These are phyloP conservation scores for Ricordea florida DNA, from an alignment of 92 coral and sea anemone genomes.

Conservation along the genomic window DNA sequence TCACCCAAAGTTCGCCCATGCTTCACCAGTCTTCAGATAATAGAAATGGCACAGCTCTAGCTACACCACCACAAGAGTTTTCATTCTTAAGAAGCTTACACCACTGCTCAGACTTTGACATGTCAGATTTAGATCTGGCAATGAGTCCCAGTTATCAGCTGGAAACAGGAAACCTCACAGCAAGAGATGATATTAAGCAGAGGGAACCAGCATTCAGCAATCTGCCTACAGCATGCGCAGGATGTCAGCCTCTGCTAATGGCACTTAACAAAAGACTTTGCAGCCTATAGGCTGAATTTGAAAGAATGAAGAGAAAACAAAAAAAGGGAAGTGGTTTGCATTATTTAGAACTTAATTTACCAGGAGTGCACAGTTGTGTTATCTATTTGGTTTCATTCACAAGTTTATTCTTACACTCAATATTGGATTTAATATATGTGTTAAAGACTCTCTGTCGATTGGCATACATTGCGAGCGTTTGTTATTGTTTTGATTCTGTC, in stretches of 20 bases:
- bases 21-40: neutral
- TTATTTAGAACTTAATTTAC: neutral
- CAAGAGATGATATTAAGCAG: neutral
- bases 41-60: neutral
- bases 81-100: neutral
- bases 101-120: constrained; percentile 2
- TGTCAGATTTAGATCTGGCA: neutral
- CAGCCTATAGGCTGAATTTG: constrained; percentile 7
- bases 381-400: neutral
- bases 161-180: neutral
- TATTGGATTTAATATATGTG: neutral
- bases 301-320: constrained; percentile 3
- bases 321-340: constrained; percentile 6
- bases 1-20: neutral
- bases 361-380: neutral
- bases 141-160: neutral
- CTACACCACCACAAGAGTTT: neutral
- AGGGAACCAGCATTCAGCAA: neutral
- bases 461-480: constrained; percentile 9
- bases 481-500: neutral
- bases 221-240: neutral
- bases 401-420: neutral
- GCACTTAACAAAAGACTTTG: neutral
- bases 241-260: neutral
- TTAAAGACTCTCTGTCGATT: constrained; percentile 21